Evolutionary conservation across 2,888 invertebrate species (phyloP).

Genomic region (Agapostemon virescens): DNA sequence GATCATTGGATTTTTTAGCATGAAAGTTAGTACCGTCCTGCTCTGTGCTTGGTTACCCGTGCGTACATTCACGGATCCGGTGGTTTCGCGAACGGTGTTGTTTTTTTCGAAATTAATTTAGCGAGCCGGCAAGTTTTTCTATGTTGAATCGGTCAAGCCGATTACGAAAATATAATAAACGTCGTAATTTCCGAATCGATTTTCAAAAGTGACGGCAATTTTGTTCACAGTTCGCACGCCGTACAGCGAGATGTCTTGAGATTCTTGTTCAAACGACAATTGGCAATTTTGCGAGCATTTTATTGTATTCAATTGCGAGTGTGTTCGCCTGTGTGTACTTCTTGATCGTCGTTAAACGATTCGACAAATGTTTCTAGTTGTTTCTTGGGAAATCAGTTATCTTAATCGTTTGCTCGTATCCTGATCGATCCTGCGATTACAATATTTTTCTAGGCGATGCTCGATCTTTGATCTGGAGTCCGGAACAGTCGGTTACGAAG

Average conservation of each 20-base stretch:
- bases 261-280: not conserved
- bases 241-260: not conserved
- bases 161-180: not conserved
- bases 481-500: not conserved
- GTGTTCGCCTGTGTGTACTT: not conserved
- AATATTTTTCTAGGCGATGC: conserved; percentile 11
- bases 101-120: not conserved
- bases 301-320: not conserved
- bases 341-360: not conserved
- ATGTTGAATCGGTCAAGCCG: not conserved
- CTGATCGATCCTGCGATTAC: not conserved
- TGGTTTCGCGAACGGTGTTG: not conserved
- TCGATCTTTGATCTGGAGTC: not conserved
- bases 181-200: not conserved
- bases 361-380: not conserved
- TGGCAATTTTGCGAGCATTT: not conserved
- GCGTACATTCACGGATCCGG: not conserved
- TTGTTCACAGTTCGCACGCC: too few species aligned
- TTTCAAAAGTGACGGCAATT: not conserved
- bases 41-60: conserved; percentile 13
- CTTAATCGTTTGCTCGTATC: not conserved
- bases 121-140: not conserved
- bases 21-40: conserved; percentile 21
- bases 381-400: not conserved
- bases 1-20: conserved; percentile 32